Evolutionary conservation across 2,888 invertebrate genomes (phyloP).

Genomic region (Bombyx huttoni): DNA sequence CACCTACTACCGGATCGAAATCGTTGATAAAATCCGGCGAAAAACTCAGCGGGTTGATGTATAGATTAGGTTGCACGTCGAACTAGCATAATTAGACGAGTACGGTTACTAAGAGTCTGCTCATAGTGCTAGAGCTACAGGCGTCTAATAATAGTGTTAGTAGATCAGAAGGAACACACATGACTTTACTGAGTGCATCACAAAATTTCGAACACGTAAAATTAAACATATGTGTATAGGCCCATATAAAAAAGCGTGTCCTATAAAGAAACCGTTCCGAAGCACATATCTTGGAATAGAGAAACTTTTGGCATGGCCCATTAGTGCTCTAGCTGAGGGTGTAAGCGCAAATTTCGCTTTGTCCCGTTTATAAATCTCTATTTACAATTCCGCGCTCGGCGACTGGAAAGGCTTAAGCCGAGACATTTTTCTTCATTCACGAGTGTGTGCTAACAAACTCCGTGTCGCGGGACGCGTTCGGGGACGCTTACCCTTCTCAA

Average conservation of each 20-base stretch:
- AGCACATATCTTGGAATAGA: constrained; percentile 13
- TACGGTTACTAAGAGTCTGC: no score
- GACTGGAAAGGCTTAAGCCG: constrained; percentile 64
- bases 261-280: constrained; percentile 9
- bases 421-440: constrained; percentile 70
- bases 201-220: no score
- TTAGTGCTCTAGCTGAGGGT: constrained; percentile 30
- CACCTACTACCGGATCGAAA: no score
- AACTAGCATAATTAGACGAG: no score
- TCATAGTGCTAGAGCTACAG: no score
- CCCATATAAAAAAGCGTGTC: neutral
- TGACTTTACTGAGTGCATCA: no score
- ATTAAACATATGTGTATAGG: neutral
- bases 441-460: constrained; percentile 61
- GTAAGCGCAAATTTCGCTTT: constrained; percentile 45
- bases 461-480: constrained; percentile 29
- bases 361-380: constrained; percentile 69
- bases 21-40: no score
- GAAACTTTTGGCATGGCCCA: constrained; percentile 28
- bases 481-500: constrained; percentile 48
- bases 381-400: constrained; percentile 58
- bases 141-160: no score
- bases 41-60: no score
- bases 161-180: no score
- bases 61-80: no score